Base-by-base conservation (phyloP, 2,888 invertebrate genomes). In the Seira musarum region DNA sequence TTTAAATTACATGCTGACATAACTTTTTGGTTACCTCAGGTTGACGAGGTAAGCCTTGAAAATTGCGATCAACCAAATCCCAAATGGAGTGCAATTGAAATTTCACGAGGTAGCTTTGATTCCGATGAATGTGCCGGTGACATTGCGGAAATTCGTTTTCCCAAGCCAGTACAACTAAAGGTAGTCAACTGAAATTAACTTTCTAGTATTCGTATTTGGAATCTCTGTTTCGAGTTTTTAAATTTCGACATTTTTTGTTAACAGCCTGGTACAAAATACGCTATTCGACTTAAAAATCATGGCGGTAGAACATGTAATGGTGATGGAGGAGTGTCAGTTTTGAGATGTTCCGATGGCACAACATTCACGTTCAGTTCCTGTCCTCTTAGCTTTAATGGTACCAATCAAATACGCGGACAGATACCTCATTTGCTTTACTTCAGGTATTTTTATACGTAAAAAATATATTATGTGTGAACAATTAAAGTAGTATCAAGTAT, bases 381-480 rank as follows among this genome's bases (percentile, higher is more conserved):
- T 89, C 95, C 97, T 13, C 91, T 98, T 63, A 97, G 97, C 89
- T 96, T 95, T 88, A 98, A 98, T 88, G 98, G 98, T n/a, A 98
- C 98, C 0, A 97, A 96, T 6, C 93, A 97, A 83, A 94, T 95
- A 0, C 92, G 98, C 72, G 99, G 99, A 10, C 99, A 99, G 90
- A 93, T 99, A 87, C 98, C 99, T 0, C 94, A 95, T 87, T 92
- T 99, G 66, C 91, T 98, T 17, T 99, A 98, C 88, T 96, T 93
- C 90, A 95, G 94, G 93, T 94, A 89, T 19, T 24, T n/a, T n/a
- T n/a, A n/a, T n/a, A n/a, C n/a, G n/a, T 24, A 22, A 64, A 22
- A 64, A 64, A 21, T 68, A 1, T 57, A 15, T 53, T 53, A 8
- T 57, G 17, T 40, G 74, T n/a, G n/a, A n/a, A n/a, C n/a, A n/a